Percentiles rank a stretch among this genome's conserved stretches.
These are phyloP conservation scores for Germaria angustata DNA, from an alignment of 2,888 invertebrate species.

Conservation along the genomic window DNA sequence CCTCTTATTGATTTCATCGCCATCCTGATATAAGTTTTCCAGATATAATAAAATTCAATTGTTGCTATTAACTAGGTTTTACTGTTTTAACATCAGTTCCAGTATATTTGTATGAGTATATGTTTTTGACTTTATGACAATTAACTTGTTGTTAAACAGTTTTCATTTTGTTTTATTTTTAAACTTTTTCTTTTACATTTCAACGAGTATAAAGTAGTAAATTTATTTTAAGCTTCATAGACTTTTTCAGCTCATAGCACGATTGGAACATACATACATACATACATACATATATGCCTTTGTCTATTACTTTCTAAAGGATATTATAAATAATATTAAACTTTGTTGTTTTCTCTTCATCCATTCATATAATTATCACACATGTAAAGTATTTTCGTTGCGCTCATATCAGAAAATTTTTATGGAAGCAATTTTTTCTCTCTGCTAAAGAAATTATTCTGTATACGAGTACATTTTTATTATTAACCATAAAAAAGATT, in stretches of 20 bases:
- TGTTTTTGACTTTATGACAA: conserved; percentile 70
- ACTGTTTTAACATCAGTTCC: conserved; percentile 35
- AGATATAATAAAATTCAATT: too few species aligned
- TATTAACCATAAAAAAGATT: conserved; percentile 60
- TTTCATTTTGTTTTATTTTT: conserved; percentile 29
- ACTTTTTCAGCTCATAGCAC: conserved; percentile 31
- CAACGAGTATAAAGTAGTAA: conserved; percentile 69
- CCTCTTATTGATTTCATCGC: too few species aligned
- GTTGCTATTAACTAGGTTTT: background rate
- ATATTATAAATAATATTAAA: conserved; percentile 67
- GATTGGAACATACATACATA: conserved; percentile 8
- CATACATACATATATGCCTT: background rate
- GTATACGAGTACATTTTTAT: conserved; percentile 44
- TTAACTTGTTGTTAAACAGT: conserved; percentile 66
- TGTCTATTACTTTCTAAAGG: conserved; percentile 51
- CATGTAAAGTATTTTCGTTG: conserved; percentile 50
- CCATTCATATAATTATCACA: conserved; percentile 59
- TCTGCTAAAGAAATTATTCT: conserved; percentile 29
- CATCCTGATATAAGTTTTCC: too few species aligned
- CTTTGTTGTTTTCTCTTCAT: conserved; percentile 46
- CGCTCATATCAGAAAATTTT: conserved; percentile 56
- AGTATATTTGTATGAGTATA: conserved; percentile 34
- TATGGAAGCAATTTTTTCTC: conserved; percentile 53
- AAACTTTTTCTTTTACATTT: conserved; percentile 75
- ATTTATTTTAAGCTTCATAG: conserved; percentile 54